Evolutionary conservation across 2,797 vertebrate species (phyloP).

Genomic region (Acrocephalus scirpaceus): DNA sequence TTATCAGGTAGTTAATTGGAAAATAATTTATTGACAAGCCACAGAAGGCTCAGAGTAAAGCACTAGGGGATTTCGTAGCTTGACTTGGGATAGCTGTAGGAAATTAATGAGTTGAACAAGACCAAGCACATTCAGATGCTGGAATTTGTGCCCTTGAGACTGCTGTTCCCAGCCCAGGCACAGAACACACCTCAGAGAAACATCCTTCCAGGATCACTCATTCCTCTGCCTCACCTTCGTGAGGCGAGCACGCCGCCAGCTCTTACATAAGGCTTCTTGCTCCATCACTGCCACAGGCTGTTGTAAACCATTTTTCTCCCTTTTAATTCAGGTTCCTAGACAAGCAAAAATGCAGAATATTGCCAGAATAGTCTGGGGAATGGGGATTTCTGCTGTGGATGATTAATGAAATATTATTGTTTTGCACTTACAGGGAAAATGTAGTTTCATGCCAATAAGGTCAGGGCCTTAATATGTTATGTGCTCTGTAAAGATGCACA

Average conservation of each 20-base stretch:
- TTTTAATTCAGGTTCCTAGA: slow-evolving; percentile 57
- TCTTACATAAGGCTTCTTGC: slow-evolving; percentile 66
- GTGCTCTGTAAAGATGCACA: background rate
- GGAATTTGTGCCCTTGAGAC: slow-evolving; percentile 71
- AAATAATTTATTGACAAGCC: slow-evolving; percentile 34
- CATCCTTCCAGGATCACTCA: slow-evolving; percentile 60
- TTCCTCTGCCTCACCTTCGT: slow-evolving; percentile 28
- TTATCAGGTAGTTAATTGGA: slow-evolving; percentile 48
- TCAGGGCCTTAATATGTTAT: background rate
- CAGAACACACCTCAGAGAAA: slow-evolving; percentile 71
- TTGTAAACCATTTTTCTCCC: slow-evolving; percentile 59
- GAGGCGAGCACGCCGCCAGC: background rate
- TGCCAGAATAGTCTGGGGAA: slow-evolving; percentile 58
- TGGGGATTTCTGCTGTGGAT: slow-evolving; percentile 20
- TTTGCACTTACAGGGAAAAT: slow-evolving; percentile 47
- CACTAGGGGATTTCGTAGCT: slow-evolving; percentile 8
- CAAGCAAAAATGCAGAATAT: slow-evolving; percentile 66
- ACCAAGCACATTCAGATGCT: slow-evolving; percentile 64
- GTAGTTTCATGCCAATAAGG: slow-evolving; percentile 20
- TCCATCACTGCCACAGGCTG: slow-evolving; percentile 58
- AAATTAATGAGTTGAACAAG: slow-evolving; percentile 66
- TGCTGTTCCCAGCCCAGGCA: slow-evolving; percentile 61
- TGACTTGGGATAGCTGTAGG: slow-evolving; percentile 24
- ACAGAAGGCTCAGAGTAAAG: slow-evolving; percentile 1
- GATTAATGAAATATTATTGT: slow-evolving; percentile 55